These are phyloP conservation scores for Lottia gigantea DNA, from an alignment of 2,888 invertebrate species.

Conservation along the genomic window DNA sequence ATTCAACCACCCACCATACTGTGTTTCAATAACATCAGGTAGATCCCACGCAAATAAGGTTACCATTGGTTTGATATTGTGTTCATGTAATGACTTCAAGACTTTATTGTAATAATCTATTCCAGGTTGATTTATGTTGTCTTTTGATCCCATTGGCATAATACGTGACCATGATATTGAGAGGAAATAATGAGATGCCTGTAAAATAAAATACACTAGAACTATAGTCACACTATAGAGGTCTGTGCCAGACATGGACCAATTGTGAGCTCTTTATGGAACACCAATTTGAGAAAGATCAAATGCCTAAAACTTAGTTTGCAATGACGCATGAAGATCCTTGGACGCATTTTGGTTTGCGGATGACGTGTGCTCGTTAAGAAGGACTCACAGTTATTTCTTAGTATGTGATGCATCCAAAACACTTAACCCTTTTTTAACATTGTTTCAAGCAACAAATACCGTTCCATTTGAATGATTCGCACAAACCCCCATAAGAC, in stretches of 20 bases:
- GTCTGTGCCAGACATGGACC: too few relatives aligned
- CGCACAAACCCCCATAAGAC: not conserved
- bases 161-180: conserved; percentile 78
- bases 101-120: conserved; percentile 82
- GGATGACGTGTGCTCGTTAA: too few relatives aligned
- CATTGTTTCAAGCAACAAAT: too few relatives aligned
- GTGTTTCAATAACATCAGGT: conserved; percentile 64
- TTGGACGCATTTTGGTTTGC: not conserved
- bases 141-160: conserved; percentile 73
- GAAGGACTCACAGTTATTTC: too few relatives aligned
- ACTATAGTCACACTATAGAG: too few relatives aligned
- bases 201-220: not conserved
- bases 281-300: too few relatives aligned
- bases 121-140: conserved; percentile 75
- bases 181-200: conserved; percentile 56
- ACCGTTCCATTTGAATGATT: too few relatives aligned
- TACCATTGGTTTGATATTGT: conserved; percentile 72
- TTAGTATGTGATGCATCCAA: too few relatives aligned
- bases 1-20: conserved; percentile 67
- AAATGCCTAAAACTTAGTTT: too few relatives aligned
- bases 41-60: conserved; percentile 71
- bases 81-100: conserved; percentile 76
- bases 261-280: too few relatives aligned
- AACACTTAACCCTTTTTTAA: too few relatives aligned
- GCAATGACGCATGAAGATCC: too few relatives aligned